phyloP scores from a whole-genome alignment of 2,888 invertebrate genomes.

The Platycheirus albimanus region DNA sequence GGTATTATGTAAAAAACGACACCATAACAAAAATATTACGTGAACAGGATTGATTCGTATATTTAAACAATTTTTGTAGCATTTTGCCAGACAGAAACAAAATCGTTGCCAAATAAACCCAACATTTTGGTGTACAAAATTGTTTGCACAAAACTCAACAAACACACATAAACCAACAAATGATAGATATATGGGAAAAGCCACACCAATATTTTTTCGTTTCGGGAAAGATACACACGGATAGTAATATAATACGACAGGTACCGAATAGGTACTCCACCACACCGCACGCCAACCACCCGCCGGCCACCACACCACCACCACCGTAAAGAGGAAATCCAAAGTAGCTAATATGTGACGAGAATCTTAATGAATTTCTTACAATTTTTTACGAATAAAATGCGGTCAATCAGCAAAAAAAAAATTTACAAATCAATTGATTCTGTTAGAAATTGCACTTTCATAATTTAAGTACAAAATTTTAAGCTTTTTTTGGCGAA shows the following conservation, averaged over 20 bases:
- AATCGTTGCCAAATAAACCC: constrained; percentile 3
- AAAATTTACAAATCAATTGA: constrained; percentile 16
- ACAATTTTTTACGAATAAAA: constrained; percentile 31
- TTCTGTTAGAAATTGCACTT: constrained; percentile 44
- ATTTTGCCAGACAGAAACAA: constrained; percentile 6
- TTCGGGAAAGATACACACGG: constrained; percentile 33
- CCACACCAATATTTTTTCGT: constrained; percentile 33
- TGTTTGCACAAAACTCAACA: constrained; percentile 9
- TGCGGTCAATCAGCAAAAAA: constrained; percentile 54
- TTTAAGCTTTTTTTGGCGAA: neutral
- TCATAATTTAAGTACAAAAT: constrained; percentile 7
- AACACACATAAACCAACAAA: constrained; percentile 3
- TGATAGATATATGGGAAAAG: too few species aligned
- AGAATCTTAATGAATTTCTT: constrained; percentile 56
- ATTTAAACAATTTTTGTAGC: neutral
- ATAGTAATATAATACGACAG: constrained; percentile 17
- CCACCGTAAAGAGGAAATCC: constrained; percentile 45
- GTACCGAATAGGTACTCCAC: neutral
- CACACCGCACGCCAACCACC: neutral
- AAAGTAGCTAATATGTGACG: constrained; percentile 33
- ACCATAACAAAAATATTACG: constrained; percentile 7
- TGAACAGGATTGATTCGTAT: constrained; percentile 17
- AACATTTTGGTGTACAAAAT: neutral
- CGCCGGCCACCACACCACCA: too few species aligned
- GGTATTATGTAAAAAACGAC: constrained; percentile 8